Base-by-base conservation (phyloP, 2,888 invertebrate species). In the Saturnia japonica region DNA sequence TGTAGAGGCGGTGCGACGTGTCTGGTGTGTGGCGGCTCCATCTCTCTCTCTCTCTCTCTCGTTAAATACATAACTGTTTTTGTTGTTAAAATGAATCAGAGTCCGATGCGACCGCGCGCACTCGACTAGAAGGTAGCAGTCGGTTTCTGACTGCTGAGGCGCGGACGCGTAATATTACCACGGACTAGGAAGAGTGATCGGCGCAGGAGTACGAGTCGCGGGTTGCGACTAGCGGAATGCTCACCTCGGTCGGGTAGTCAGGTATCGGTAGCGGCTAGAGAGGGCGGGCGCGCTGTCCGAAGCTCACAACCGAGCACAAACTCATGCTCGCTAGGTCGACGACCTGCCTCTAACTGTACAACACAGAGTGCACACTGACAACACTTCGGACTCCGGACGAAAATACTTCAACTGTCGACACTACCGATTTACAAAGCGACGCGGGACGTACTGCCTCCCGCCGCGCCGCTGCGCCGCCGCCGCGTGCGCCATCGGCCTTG, bases 241-340 rank as follows among this genome's bases (percentile, higher is more conserved):
- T 89, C 84, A 90, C 91, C 90, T 89, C 83, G 82, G 72, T 89
- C 83, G 82, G 72, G 71, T 71, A 74, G 34, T 34, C 34, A 82
- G 72, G 71, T 71, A 74, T 74, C 67, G 73, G 75, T 60, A 72
- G 74, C 76, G 76, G 77, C 80, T 78, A 85, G 76, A 76, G 80
- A 73, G 77, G 75, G 73, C 72, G 80, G 80, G 81, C 74, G 77
- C 77, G 79, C 82, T 77, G 82, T 78, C 82, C 76, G 82, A 76
- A 81, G 79, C 81, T 81, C 78, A 76, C 79, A 71, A 80, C 81
- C 80, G 80, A 82, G 84, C 86, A 87, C 84, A 86, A 83, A 86
- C 83, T 88, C 91, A 91, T 91, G 85, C 85, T 88, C 88, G 88
- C 85, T 87, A 91, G 91, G 91, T 91, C 91, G 90, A 81, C 89